phyloP scores from a whole-genome alignment of 2,888 invertebrate genomes.

The Ectropis crepuscularia region DNA sequence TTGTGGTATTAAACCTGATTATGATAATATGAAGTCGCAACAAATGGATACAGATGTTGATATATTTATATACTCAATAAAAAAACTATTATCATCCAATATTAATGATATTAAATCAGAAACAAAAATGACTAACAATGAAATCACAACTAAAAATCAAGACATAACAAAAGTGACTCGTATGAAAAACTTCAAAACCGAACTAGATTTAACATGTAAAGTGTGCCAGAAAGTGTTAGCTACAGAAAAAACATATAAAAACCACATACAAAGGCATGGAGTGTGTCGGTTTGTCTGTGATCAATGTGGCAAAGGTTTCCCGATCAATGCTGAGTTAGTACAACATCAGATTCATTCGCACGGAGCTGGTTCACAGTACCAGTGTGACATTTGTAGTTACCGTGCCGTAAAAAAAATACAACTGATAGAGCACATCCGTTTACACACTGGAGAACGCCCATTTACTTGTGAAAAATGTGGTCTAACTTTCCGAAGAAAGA shows the following conservation, averaged over 20 bases:
- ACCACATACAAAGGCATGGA: slow-evolving; percentile 72
- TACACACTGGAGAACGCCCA: slow-evolving; percentile 75
- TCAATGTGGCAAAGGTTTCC: slow-evolving; percentile 71
- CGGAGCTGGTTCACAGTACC: slow-evolving; percentile 61
- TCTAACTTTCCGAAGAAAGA: slow-evolving; percentile 68
- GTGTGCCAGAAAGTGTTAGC: slow-evolving; percentile 65
- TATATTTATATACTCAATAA: slow-evolving; percentile 31
- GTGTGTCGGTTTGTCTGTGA: slow-evolving; percentile 70
- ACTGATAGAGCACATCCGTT: slow-evolving; percentile 67
- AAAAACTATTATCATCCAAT: slow-evolving; percentile 24
- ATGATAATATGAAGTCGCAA: background rate
- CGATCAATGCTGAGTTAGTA: slow-evolving; percentile 56
- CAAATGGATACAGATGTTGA: slow-evolving; percentile 26
- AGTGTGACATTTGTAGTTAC: slow-evolving; percentile 67
- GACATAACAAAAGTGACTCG: slow-evolving; percentile 30
- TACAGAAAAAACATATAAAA: slow-evolving; percentile 56
- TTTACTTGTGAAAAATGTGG: slow-evolving; percentile 77
- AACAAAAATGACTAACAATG: background rate
- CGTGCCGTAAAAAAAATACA: slow-evolving; percentile 65
- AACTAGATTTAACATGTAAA: slow-evolving; percentile 52
- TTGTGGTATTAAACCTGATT: background rate
- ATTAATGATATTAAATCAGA: background rate
- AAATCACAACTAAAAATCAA: slow-evolving; percentile 12
- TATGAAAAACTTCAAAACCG: background rate
- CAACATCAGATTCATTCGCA: slow-evolving; percentile 65